Conservation (phyloP, 2,888 invertebrate genomes). For the Tryphoninae sp. region DNA sequence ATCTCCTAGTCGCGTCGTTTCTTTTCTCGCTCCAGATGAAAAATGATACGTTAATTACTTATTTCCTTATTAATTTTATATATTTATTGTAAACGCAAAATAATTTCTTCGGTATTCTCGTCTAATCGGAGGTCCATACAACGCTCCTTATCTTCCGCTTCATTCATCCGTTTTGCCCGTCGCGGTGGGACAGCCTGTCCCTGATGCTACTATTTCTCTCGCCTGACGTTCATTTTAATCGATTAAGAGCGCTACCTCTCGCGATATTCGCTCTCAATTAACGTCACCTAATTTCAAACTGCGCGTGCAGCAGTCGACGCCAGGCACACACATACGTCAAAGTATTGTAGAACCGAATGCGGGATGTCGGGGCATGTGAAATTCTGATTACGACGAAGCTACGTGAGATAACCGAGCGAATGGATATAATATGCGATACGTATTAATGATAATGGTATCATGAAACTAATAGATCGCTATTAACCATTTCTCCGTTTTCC, state of each 20-base stretch:
- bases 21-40: too few species aligned
- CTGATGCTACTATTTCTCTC: conserved; percentile 22
- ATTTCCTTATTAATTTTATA: too few species aligned
- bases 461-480: neutral
- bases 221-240: conserved; percentile 55
- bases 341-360: conserved; percentile 16
- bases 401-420: conserved; percentile 11
- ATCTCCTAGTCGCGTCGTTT: too few species aligned
- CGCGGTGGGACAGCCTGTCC: conserved; percentile 17
- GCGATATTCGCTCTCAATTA: conserved; percentile 63
- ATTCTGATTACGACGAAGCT: conserved; percentile 54
- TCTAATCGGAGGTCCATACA: too few species aligned
- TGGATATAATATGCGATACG: conserved; percentile 21
- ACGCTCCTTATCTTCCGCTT: too few species aligned
- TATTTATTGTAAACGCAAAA: too few species aligned
- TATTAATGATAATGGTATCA: neutral
- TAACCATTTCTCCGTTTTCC: neutral
- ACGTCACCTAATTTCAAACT: conserved; percentile 63
- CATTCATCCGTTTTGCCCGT: neutral
- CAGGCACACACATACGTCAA: conserved; percentile 34
- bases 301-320: conserved; percentile 55
- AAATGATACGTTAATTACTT: too few species aligned
- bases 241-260: conserved; percentile 55
- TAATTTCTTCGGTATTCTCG: too few species aligned
- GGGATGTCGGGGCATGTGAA: conserved; percentile 49